These are phyloP conservation scores for Mormyrus iriodes DNA, from an alignment of 2,113 vertebrate genomes.

Conservation along the genomic window DNA sequence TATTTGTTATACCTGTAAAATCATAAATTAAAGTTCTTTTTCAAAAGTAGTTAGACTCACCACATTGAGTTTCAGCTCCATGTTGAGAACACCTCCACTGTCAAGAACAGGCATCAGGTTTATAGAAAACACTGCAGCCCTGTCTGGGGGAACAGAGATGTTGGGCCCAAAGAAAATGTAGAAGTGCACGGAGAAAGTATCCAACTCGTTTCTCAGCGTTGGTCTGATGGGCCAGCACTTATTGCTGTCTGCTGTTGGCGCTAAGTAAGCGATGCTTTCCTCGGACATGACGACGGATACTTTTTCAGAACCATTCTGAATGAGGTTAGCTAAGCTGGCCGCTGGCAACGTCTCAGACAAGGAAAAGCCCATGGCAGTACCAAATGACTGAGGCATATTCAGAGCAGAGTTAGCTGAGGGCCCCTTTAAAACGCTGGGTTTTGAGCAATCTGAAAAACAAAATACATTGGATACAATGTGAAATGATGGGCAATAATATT, in stretches of 20 bases:
- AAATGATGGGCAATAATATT: conserved; percentile 2
- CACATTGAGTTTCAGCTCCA: conserved; percentile 89
- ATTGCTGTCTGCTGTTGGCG: conserved; percentile 48
- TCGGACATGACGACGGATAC: conserved; percentile 40
- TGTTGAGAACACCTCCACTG: conserved; percentile 88
- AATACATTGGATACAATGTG: conserved; percentile 13
- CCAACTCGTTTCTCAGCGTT: conserved; percentile 89
- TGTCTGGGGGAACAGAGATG: conserved; percentile 78
- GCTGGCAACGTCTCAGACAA: conserved; percentile 62
- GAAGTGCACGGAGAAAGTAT: conserved; percentile 97
- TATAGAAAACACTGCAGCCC: conserved; percentile 83
- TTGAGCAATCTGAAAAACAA: conserved; percentile 76
- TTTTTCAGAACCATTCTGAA: conserved; percentile 47
- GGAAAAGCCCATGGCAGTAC: conserved; percentile 66
- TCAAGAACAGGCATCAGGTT: conserved; percentile 90
- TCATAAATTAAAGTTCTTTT: background rate
- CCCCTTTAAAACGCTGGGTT: conserved; percentile 66
- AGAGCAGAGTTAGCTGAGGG: conserved; percentile 69
- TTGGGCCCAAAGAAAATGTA: conserved; percentile 97
- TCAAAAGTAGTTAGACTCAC: conserved; percentile 56
- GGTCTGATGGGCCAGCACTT: conserved; percentile 90
- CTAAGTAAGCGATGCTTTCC: conserved; percentile 54
- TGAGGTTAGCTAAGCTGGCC: conserved; percentile 47
- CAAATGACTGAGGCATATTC: conserved; percentile 96
- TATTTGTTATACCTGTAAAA: background rate